Percentiles rank a stretch among this genome's conserved stretches.
Conservation (phyloP, 2,797 vertebrate genomes). For the Aeoliscus strigatus region DNA sequence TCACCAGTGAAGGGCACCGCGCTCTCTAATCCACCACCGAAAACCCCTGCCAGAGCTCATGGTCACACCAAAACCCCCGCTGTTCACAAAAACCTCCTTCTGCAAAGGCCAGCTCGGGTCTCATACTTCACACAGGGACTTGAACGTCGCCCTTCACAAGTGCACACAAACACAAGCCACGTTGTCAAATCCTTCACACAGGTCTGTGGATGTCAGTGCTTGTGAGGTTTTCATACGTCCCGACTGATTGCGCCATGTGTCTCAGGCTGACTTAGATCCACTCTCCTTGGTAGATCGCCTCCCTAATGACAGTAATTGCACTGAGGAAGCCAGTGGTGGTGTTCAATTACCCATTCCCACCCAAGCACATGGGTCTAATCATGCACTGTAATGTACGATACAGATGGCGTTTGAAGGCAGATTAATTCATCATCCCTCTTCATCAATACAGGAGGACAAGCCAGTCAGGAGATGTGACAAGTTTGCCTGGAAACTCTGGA, state of each 20-base stretch:
- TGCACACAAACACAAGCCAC: constrained; percentile 14
- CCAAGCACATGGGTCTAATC: constrained; percentile 50
- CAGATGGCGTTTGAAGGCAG: constrained; percentile 48
- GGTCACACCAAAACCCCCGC: constrained; percentile 44
- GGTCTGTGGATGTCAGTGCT: constrained; percentile 11
- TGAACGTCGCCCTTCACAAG: constrained; percentile 7
- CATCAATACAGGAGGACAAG: too few species aligned
- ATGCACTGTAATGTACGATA: constrained; percentile 39
- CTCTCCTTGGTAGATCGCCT: constrained; percentile 37
- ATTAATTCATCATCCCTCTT: constrained; percentile 47
- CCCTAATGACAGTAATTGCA: constrained; percentile 64
- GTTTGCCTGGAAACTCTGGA: constrained; percentile 22
- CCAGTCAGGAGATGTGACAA: too few species aligned
- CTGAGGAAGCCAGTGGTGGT: constrained; percentile 58
- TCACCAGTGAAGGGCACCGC: constrained; percentile 49
- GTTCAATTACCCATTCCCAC: constrained; percentile 64
- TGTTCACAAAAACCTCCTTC: constrained; percentile 29
- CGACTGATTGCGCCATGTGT: constrained; percentile 30
- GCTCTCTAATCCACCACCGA: constrained; percentile 49
- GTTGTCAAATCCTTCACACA: constrained; percentile 4
- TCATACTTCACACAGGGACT: constrained; percentile 20
- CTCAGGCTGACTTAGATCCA: constrained; percentile 31
- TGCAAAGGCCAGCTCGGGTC: constrained; percentile 1
- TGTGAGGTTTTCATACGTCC: constrained; percentile 28
- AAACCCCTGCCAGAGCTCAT: constrained; percentile 42